Evolutionary conservation across 2,888 invertebrate genomes (phyloP).

Genomic region (Scaptomyza cyrtandrae): DNA sequence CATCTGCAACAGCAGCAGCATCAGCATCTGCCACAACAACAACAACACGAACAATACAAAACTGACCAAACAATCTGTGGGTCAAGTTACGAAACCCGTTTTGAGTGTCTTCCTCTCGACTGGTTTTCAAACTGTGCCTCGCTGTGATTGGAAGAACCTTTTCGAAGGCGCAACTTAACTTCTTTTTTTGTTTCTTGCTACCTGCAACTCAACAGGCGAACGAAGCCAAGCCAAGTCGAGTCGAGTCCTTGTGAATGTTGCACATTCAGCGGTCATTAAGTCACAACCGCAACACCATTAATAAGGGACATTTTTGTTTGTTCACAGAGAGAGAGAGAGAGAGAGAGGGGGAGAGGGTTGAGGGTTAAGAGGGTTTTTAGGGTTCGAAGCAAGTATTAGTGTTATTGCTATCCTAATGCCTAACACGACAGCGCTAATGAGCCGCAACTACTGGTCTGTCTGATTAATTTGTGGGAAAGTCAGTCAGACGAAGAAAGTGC

Average conservation of each 20-base stretch:
- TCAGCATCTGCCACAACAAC: conserved; percentile 3
- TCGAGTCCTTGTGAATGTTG: conserved; percentile 18
- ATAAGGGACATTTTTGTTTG: too few species aligned
- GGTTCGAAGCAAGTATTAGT: not conserved
- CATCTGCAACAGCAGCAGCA: conserved; percentile 19
- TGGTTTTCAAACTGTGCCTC: conserved; percentile 30
- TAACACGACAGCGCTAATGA: conserved; percentile 65
- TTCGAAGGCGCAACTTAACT: not conserved
- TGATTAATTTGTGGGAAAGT: conserved; percentile 76
- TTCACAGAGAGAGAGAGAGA: too few species aligned
- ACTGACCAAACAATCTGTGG: conserved; percentile 49
- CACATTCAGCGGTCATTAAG: conserved; percentile 49
- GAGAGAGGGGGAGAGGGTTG: not conserved
- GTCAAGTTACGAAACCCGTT: conserved; percentile 69
- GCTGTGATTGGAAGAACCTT: conserved; percentile 68
- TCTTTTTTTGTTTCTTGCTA: not conserved
- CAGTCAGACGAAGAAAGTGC: not conserved
- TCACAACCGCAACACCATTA: conserved; percentile 55
- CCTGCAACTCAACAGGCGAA: conserved; percentile 12
- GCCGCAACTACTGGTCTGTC: conserved; percentile 53
- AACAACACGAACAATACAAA: not conserved
- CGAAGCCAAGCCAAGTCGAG: too few species aligned
- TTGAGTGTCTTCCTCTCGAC: conserved; percentile 38
- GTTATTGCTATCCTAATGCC: conserved; percentile 52
- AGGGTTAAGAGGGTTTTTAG: conserved; percentile 3